Evolutionary conservation across 1,140 invertebrate species (phyloP).

Genomic region (Ostrea denselamellosa): DNA sequence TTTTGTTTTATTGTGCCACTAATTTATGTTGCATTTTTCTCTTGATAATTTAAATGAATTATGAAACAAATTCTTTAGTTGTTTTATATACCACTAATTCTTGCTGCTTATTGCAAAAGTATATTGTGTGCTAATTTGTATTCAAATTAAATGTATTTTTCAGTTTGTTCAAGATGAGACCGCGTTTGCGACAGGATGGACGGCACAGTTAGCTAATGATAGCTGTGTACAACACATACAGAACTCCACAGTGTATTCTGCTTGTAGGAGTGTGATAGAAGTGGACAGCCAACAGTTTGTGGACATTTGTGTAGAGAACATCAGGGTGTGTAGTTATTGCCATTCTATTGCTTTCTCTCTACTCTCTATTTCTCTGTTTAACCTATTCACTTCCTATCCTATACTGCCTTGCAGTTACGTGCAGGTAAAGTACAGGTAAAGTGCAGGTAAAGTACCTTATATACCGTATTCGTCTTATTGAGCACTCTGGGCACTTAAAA

Average conservation of each 20-base stretch:
- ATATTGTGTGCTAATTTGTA: too few species aligned
- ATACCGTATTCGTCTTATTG: too few species aligned
- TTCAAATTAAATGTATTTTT: neutral
- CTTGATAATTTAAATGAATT: too few species aligned
- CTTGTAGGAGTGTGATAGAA: constrained; percentile 44
- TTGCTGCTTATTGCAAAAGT: too few species aligned
- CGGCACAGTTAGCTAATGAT: neutral
- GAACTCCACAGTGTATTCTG: constrained; percentile 32
- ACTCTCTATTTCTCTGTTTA: too few species aligned
- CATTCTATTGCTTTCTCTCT: neutral
- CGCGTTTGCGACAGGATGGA: neutral
- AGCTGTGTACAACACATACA: constrained; percentile 46
- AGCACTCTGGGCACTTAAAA: too few species aligned
- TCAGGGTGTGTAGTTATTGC: constrained; percentile 45
- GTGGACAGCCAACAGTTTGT: neutral
- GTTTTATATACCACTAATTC: too few species aligned
- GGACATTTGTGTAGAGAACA: constrained; percentile 48
- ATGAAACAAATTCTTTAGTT: too few species aligned
- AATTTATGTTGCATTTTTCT: too few species aligned
- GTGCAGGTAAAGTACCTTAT: too few species aligned
- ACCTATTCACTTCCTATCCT: too few species aligned
- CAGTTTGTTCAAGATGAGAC: constrained; percentile 9
- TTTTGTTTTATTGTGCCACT: too few species aligned
- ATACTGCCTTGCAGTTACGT: neutral
- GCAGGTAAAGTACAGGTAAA: neutral